These are phyloP conservation scores for Spizaetus ornatus DNA, from an alignment of 2,113 vertebrate species.

Conservation along the genomic window DNA sequence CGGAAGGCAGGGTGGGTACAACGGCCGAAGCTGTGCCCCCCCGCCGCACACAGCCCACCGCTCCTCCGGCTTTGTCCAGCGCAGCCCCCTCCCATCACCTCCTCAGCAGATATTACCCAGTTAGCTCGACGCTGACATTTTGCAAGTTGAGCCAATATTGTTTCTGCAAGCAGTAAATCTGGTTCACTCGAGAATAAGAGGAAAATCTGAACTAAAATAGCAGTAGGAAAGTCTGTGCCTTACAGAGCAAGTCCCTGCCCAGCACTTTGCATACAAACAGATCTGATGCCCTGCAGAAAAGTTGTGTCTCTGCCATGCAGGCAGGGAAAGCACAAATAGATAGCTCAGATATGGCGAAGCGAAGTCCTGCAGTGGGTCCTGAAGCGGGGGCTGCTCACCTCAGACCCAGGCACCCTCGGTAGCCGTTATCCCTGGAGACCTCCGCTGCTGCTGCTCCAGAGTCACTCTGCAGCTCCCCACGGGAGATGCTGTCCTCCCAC, in stretches of 20 bases:
- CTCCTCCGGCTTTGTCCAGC: not conserved
- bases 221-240: not conserved
- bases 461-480: not conserved
- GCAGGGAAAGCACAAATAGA: not conserved
- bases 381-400: not conserved
- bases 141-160: not conserved
- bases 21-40: rapidly evolving
- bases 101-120: not conserved
- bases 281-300: not conserved
- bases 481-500: not conserved
- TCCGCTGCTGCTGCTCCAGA: not conserved
- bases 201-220: not conserved
- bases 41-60: too few relatives aligned
- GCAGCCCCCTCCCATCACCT: not conserved
- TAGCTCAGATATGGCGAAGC: rapidly evolving
- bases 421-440: not conserved
- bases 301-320: not conserved
- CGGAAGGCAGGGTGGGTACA: not conserved
- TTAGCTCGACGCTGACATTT: not conserved
- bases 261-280: rapidly evolving
- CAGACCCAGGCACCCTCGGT: rapidly evolving
- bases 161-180: not conserved
- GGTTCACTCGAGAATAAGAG: not conserved
- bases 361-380: not conserved
- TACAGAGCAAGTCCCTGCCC: not conserved